These are phyloP conservation scores for Brotula barbata DNA, from an alignment of 2,797 vertebrate genomes.

Conservation along the genomic window DNA sequence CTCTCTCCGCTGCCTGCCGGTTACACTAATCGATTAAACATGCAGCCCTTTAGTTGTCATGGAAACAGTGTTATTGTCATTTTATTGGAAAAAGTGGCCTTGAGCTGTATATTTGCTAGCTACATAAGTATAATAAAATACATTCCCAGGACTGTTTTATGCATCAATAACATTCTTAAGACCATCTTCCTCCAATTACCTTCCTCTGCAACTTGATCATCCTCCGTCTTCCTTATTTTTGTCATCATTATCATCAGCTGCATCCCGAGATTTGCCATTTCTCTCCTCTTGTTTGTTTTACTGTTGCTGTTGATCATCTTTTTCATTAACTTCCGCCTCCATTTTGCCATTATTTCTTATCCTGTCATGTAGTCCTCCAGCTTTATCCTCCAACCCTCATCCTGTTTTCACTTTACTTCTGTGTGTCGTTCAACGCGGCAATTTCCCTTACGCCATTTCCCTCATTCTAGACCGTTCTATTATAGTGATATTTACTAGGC, in stretches of 20 bases:
- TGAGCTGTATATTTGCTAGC: conserved; percentile 48
- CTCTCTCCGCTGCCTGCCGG: conserved; percentile 30
- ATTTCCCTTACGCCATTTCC: no score
- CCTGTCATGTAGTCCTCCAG: conserved; percentile 1
- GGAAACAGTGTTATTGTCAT: conserved; percentile 72
- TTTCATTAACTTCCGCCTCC: conserved; percentile 31
- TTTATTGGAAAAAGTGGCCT: conserved; percentile 60
- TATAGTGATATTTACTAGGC: no score
- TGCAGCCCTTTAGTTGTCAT: conserved; percentile 68
- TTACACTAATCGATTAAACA: conserved; percentile 62
- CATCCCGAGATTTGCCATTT: background rate
- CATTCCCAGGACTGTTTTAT: conserved; percentile 20
- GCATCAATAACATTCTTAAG: conserved; percentile 19
- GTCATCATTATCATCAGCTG: conserved; percentile 10
- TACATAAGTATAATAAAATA: conserved; percentile 39
- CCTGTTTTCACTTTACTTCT: background rate
- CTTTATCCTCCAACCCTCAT: conserved; percentile 9
- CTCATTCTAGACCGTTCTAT: no score
- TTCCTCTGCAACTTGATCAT: background rate
- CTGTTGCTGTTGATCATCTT: conserved; percentile 26
- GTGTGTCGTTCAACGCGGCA: no score
- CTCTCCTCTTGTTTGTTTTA: conserved; percentile 1
- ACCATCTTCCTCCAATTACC: conserved; percentile 5
- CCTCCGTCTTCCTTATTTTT: conserved; percentile 16
- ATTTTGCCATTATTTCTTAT: conserved; percentile 12